Evolutionary conservation across 2,113 vertebrate genomes (phyloP).

Genomic region (Eonycteris spelaea): DNA sequence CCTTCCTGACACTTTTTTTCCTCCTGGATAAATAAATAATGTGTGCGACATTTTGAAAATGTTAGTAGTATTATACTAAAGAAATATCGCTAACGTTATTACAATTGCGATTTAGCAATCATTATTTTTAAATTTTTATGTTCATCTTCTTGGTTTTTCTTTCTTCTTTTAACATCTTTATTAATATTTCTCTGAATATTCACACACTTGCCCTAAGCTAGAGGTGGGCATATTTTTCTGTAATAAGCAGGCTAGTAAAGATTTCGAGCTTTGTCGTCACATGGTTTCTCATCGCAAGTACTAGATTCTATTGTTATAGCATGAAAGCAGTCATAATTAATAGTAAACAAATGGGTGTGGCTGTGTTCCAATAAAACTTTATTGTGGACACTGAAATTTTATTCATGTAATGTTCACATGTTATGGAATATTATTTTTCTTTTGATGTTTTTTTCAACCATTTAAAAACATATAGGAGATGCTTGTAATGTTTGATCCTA

Average conservation of each 20-base stretch:
- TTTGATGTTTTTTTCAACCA: neutral
- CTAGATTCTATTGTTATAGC: fast-evolving
- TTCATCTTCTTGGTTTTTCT: neutral
- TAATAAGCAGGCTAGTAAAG: neutral
- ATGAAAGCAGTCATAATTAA: neutral
- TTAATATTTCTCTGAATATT: neutral
- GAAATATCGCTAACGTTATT: neutral
- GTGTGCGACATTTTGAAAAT: neutral
- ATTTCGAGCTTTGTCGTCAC: neutral
- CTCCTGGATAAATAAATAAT: neutral
- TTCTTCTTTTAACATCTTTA: neutral
- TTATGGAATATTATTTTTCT: neutral
- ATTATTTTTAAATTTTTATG: neutral
- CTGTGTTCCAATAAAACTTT: neutral
- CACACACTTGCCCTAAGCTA: neutral
- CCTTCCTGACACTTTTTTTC: neutral
- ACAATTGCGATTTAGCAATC: neutral
- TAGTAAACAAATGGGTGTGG: too few species aligned
- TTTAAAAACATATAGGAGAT: neutral
- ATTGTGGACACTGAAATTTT: neutral
- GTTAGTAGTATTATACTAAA: neutral
- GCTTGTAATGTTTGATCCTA: neutral
- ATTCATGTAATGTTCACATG: neutral
- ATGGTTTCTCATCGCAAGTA: neutral
- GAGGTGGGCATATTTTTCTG: neutral